Evolutionary conservation across 2,797 vertebrate species (phyloP).

Genomic region (Schizothorax lantsangensis): DNA sequence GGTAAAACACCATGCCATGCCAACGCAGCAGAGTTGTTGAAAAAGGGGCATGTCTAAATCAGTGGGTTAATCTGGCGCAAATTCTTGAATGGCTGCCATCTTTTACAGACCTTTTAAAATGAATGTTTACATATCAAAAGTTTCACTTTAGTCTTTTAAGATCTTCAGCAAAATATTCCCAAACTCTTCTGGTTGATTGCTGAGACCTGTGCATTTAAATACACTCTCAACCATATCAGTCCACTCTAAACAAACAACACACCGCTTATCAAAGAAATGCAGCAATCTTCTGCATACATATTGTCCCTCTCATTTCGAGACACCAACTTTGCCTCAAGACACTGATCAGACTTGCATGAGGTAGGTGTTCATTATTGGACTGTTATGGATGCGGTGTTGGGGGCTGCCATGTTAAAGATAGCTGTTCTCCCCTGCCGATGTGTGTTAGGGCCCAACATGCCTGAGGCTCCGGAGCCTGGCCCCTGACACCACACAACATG

Average conservation of each 20-base stretch:
- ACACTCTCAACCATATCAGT: constrained; percentile 8
- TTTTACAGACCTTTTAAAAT: neutral
- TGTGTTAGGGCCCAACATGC: neutral
- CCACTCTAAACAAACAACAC: constrained; percentile 21
- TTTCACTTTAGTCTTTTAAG: neutral
- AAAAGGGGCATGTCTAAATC: neutral
- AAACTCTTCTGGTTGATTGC: neutral
- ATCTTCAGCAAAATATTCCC: neutral
- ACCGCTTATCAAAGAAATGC: constrained; percentile 29
- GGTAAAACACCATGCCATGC: neutral
- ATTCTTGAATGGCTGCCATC: neutral
- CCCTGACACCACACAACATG: constrained; percentile 7
- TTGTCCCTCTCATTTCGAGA: constrained; percentile 17
- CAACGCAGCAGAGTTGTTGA: neutral
- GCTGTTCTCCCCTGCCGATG: constrained; percentile 28
- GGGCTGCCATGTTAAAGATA: constrained; percentile 11
- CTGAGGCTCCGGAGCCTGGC: constrained; percentile 26
- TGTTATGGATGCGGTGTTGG: constrained; percentile 21
- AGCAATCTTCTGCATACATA: constrained; percentile 25
- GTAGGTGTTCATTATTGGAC: constrained; percentile 53
- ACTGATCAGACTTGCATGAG: constrained; percentile 60
- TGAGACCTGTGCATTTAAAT: constrained; percentile 18
- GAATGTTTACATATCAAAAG: neutral
- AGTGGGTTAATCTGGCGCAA: neutral
- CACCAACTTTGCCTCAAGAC: constrained; percentile 39